A percentile compares a stretch with the other conserved stretches of the same genome.
phyloP scores from a whole-genome alignment of 2,797 vertebrate genomes.

The Phylloscopus collybita region DNA sequence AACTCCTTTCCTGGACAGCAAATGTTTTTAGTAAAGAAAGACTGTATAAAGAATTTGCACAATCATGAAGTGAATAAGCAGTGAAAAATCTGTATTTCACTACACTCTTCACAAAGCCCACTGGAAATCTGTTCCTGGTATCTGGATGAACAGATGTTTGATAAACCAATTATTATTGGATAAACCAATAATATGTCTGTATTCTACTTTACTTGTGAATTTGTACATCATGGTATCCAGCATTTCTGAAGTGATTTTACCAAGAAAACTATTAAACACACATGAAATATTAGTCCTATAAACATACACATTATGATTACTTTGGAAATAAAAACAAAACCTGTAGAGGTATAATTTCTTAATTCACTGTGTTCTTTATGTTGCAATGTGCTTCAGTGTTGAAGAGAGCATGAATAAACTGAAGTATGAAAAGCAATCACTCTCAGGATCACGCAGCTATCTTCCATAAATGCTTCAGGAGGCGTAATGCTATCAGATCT shows the following conservation, averaged over 20 bases:
- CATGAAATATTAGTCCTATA: neutral
- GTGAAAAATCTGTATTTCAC: neutral
- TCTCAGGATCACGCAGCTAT: neutral
- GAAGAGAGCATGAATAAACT: neutral
- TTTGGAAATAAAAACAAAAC: neutral
- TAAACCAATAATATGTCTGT: neutral
- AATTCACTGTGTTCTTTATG: neutral
- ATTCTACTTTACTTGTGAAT: neutral
- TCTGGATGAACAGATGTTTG: neutral
- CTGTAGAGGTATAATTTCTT: neutral
- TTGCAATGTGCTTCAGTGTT: neutral
- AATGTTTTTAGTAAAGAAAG: neutral
- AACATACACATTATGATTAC: neutral
- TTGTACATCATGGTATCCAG: accelerated
- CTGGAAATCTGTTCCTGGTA: neutral
- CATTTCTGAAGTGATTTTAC: neutral
- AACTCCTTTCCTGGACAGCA: neutral
- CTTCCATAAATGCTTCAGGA: slow-evolving; percentile 38
- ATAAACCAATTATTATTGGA: no score
- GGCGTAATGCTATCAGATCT: neutral
- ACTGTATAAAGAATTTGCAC: neutral
- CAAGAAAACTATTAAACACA: neutral
- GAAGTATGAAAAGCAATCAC: slow-evolving; percentile 9
- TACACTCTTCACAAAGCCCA: accelerated
- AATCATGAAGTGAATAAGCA: neutral